Conservation (phyloP, 2,113 vertebrate species). For the Rhizomys pruinosus region DNA sequence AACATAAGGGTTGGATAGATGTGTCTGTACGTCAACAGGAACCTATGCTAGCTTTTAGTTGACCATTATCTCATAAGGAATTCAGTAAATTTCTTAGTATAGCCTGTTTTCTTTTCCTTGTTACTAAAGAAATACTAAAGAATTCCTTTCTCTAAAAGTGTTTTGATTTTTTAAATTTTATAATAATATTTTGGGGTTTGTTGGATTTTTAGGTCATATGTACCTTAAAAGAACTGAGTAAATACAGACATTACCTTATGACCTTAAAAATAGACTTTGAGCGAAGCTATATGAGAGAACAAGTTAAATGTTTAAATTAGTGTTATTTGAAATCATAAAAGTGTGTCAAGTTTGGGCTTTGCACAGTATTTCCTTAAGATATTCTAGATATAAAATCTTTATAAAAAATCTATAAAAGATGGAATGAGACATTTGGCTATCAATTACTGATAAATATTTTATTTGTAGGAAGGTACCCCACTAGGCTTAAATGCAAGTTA, state of each 20-base stretch:
- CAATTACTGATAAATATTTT: conserved; percentile 28
- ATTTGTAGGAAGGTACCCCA: background rate
- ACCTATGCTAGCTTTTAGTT: conserved; percentile 27
- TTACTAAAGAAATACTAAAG: conserved; percentile 40
- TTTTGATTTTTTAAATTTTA: conserved; percentile 12
- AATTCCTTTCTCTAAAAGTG: background rate
- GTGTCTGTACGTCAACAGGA: too few species aligned
- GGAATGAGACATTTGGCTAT: conserved; percentile 31
- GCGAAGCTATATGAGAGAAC: conserved; percentile 77
- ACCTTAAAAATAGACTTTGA: conserved; percentile 80
- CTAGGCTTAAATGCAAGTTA: conserved; percentile 42
- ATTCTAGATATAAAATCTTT: conserved; percentile 2
- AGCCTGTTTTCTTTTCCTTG: conserved; percentile 10
- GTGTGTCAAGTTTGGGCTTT: conserved; percentile 33
- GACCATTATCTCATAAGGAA: background rate
- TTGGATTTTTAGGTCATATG: conserved; percentile 74
- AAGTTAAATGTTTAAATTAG: conserved; percentile 63
- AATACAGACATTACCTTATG: conserved; percentile 80
- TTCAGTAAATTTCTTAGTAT: background rate
- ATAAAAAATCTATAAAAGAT: background rate
- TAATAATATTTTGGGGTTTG: conserved; percentile 8
- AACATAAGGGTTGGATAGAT: background rate
- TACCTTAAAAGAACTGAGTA: conserved; percentile 79
- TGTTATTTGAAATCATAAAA: conserved; percentile 32
- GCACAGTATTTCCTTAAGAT: conserved; percentile 37